These are phyloP conservation scores for Psilopogon haemacephalus DNA, from an alignment of 2,113 vertebrate genomes.

Conservation along the genomic window DNA sequence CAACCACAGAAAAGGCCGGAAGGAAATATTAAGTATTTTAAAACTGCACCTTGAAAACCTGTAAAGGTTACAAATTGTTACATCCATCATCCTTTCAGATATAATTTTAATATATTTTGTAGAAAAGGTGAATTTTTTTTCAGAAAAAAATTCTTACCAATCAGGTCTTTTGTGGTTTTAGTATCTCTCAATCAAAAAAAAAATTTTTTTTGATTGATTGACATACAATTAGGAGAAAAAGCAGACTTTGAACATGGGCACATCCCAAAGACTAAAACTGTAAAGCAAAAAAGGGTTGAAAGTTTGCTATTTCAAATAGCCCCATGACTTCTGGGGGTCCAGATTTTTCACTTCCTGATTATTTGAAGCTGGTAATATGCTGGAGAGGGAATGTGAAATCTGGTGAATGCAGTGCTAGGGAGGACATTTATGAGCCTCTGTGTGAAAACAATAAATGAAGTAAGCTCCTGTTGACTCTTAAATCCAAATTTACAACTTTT, in stretches of 20 bases:
- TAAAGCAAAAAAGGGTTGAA: background rate
- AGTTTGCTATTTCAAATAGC: background rate
- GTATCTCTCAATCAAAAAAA: background rate
- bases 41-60: background rate
- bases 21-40: background rate
- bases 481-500: background rate
- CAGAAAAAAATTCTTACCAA: background rate
- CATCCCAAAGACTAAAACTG: background rate
- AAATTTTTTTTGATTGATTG: background rate
- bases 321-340: background rate
- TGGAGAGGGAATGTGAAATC: background rate
- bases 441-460: background rate
- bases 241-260: background rate
- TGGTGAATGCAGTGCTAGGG: background rate
- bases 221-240: background rate
- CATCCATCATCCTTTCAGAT: background rate
- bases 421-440: background rate
- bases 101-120: background rate
- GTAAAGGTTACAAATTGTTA: background rate
- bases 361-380: background rate
- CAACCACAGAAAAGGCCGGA: background rate
- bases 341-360: background rate
- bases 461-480: background rate
- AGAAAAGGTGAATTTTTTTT: background rate
- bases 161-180: background rate